phyloP scores from a whole-genome alignment of 2,888 invertebrate species.

The Drosophila barbarae region DNA sequence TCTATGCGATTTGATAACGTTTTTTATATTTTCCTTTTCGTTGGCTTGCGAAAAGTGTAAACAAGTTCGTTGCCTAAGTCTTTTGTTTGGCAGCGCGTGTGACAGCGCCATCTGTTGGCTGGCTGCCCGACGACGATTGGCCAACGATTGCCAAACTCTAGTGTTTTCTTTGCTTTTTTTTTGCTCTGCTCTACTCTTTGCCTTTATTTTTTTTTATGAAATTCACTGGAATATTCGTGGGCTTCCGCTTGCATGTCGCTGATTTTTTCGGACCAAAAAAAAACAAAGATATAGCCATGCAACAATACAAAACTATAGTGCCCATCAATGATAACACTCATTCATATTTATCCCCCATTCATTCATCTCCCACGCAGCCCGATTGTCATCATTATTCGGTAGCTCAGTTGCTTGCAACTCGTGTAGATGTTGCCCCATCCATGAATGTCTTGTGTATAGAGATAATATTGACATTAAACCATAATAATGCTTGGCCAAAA shows the following conservation, averaged over 20 bases:
- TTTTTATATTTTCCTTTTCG: slow-evolving; percentile 20
- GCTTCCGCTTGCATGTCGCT: slow-evolving; percentile 51
- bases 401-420: neutral
- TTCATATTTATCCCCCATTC: slow-evolving; percentile 1
- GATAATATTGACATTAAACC: slow-evolving; percentile 11
- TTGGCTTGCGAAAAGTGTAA: slow-evolving; percentile 67
- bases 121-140: slow-evolving; percentile 33
- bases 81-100: slow-evolving; percentile 60
- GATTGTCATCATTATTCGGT: slow-evolving; percentile 8
- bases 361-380: slow-evolving; percentile 27
- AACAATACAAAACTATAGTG: slow-evolving; percentile 9
- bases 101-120: slow-evolving; percentile 49
- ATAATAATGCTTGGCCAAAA: slow-evolving; percentile 4
- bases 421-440: slow-evolving; percentile 7
- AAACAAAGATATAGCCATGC: slow-evolving; percentile 14
- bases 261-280: neutral
- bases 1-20: slow-evolving; percentile 63
- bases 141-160: slow-evolving; percentile 58
- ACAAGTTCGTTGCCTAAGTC: slow-evolving; percentile 73
- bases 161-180: neutral
- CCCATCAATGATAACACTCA: slow-evolving; percentile 30
- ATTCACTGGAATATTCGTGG: slow-evolving; percentile 5
- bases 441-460: neutral
- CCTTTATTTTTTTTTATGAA: neutral
- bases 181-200: neutral